A percentile compares a stretch with the other conserved stretches of the same genome.
Evolutionary conservation across 2,888 invertebrate genomes (phyloP).

Genomic region (Cistogaster globosa): DNA sequence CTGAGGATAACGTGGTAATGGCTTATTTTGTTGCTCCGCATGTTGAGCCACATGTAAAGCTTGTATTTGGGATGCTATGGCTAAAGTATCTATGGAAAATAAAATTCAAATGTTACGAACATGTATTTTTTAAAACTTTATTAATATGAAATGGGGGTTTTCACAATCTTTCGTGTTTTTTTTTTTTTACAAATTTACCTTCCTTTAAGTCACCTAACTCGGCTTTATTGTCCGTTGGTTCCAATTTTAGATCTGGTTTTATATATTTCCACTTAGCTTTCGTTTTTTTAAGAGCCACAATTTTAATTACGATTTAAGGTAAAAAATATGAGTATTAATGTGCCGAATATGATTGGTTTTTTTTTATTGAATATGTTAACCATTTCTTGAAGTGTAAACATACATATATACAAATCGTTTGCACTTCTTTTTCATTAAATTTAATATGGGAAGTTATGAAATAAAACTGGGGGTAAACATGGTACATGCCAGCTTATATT

Average conservation of each 20-base stretch:
- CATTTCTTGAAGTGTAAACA: not conserved
- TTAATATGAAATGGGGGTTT: not conserved
- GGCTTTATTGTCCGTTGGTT: conserved; percentile 32
- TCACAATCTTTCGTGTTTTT: not conserved
- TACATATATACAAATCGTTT: conserved; percentile 7
- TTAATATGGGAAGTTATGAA: conserved; percentile 26
- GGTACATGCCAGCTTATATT: conserved; percentile 29
- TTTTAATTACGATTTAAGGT: conserved; percentile 29
- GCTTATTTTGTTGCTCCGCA: conserved; percentile 47
- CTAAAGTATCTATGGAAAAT: conserved; percentile 62
- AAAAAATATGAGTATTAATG: not conserved
- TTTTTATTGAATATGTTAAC: conserved; percentile 15
- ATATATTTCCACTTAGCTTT: conserved; percentile 72
- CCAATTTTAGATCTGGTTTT: conserved; percentile 67
- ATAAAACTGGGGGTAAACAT: conserved; percentile 24
- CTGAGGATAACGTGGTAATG: conserved; percentile 76
- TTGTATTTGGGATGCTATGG: conserved; percentile 76
- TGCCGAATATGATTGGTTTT: not conserved
- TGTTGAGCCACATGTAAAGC: conserved; percentile 74
- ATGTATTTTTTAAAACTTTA: not conserved
- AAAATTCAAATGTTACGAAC: not conserved
- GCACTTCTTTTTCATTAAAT: not conserved
- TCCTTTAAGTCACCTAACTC: conserved; percentile 12
- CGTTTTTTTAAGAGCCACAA: conserved; percentile 1
- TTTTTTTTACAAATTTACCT: conserved; percentile 46